Base-by-base conservation (phyloP, 2,797 vertebrate genomes). In the Arrhamphus sclerolepis region DNA sequence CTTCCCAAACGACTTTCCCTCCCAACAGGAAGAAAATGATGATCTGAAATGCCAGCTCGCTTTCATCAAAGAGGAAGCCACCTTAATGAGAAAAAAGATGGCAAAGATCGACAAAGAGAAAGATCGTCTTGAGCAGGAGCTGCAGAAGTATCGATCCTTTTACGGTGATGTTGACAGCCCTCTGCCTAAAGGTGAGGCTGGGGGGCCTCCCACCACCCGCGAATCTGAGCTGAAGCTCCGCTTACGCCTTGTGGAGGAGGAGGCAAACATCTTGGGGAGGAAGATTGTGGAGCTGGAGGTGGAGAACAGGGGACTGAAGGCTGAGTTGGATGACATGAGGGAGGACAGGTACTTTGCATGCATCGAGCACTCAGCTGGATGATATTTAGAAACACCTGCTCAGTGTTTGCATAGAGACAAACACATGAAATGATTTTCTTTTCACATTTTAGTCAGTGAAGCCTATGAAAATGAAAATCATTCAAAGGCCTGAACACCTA, bases 271-370 rank as follows among this genome's bases (percentile, higher is more conserved):
- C 81, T 87, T 99, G 22, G 98, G 98, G 38, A 93, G 98, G 65
- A 99, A 99, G 82, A 99, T 99, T 20, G 97, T 99, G 40, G 97
- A 99, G 77, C 89, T 99, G 52, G 98, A 99, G 87, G 97, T 99
- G 80, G 98, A 99, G 89, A 99, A 99, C 66, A 89, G 98, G 44
- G 98, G 98, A 8, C 89, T 99, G 69, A 98, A 98, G 88, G 98
- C 98, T 1, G 98, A 99, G 66, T 92, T 99, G 70, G 98, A 99
- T 57, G 96, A 99, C 84, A 91, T 98, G 89, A 92, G 96, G 49
- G 97, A 96, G 49, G 96, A 98, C 74, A 90, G 87, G 89, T 91
- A 78, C 20, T 39, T 17, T 13, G 13, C 34, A 28, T 17, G 19
- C 6, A 28, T 8, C n/a, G 1, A 61, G 24, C 34, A 5, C 3